Evolutionary conservation across 2,113 vertebrate species (phyloP).

Genomic region (Alethe diademata): DNA sequence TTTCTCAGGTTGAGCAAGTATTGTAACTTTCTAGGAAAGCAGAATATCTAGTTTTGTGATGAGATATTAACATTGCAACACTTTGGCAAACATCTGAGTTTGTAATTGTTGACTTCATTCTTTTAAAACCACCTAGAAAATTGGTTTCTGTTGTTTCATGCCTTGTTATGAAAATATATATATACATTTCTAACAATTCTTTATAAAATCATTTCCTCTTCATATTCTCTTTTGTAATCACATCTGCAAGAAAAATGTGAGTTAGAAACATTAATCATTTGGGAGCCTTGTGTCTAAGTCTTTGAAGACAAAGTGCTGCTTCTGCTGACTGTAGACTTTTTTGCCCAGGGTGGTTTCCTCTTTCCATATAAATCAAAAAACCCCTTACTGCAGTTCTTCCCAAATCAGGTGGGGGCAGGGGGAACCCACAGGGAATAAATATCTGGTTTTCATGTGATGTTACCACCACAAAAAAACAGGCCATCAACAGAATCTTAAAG

Average conservation of each 20-base stretch:
- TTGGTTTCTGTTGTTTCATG: not conserved
- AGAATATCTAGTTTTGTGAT: not conserved
- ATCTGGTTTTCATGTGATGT: not conserved
- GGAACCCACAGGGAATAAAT: not conserved
- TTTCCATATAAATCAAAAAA: slow-evolving; percentile 43
- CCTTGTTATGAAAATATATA: not conserved
- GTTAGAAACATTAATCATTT: slow-evolving; percentile 51
- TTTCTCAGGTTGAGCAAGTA: not conserved
- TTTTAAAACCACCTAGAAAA: not conserved
- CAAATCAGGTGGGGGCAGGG: not conserved
- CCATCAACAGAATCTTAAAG: not conserved
- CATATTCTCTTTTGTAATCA: slow-evolving; percentile 12
- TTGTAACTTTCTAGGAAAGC: not conserved
- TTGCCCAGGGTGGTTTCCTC: slow-evolving; percentile 45
- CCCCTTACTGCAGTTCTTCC: not conserved
- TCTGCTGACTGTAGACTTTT: slow-evolving; percentile 49
- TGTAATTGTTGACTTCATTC: not conserved
- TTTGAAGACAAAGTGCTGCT: slow-evolving; percentile 52
- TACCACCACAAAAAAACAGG: not conserved
- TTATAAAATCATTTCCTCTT: not conserved
- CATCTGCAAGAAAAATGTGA: slow-evolving; percentile 51
- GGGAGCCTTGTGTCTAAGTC: slow-evolving; percentile 5
- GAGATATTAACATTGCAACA: not conserved
- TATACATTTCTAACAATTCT: not conserved
- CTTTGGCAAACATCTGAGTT: not conserved